phyloP scores from a whole-genome alignment of 2,797 vertebrate species.

The Sylvia borin region DNA sequence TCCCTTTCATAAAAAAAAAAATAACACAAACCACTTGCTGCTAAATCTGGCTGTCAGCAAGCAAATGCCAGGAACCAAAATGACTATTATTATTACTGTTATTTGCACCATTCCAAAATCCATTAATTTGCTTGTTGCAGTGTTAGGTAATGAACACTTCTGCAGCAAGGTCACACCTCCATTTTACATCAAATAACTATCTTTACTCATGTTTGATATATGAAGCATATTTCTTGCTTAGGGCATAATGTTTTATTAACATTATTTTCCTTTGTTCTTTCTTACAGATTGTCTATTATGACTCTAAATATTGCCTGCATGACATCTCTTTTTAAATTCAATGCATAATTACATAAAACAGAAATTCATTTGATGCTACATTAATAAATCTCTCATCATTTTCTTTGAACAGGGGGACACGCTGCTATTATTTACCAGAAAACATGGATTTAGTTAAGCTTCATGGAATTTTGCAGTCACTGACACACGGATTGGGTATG shows the following conservation, averaged over 20 bases:
- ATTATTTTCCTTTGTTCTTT: constrained; percentile 72
- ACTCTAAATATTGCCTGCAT: constrained; percentile 46
- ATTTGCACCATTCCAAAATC: constrained; percentile 52
- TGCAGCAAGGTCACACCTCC: constrained; percentile 69
- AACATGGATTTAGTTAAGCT: not conserved
- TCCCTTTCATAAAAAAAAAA: constrained; percentile 64
- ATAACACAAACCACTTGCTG: constrained; percentile 18
- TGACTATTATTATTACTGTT: constrained; percentile 40
- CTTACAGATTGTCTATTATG: constrained; percentile 44
- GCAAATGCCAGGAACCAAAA: constrained; percentile 53
- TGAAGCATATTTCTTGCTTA: constrained; percentile 61
- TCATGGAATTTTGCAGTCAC: not conserved
- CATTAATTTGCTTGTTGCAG: constrained; percentile 61
- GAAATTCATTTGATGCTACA: constrained; percentile 47
- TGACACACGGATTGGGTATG: not conserved
- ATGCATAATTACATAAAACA: constrained; percentile 63
- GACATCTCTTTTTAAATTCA: constrained; percentile 49
- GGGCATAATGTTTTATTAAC: constrained; percentile 74
- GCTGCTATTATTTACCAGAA: constrained; percentile 12
- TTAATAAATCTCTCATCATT: constrained; percentile 52
- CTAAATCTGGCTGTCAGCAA: constrained; percentile 57
- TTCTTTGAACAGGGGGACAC: not conserved
- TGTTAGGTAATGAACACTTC: constrained; percentile 54
- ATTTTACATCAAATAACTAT: constrained; percentile 53
- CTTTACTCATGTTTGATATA: constrained; percentile 61